Evolutionary conservation across 23 tunicate genomes (phyloP), one percentile per base, ranked within the genome.

Genomic region (Styela clava): DNA sequence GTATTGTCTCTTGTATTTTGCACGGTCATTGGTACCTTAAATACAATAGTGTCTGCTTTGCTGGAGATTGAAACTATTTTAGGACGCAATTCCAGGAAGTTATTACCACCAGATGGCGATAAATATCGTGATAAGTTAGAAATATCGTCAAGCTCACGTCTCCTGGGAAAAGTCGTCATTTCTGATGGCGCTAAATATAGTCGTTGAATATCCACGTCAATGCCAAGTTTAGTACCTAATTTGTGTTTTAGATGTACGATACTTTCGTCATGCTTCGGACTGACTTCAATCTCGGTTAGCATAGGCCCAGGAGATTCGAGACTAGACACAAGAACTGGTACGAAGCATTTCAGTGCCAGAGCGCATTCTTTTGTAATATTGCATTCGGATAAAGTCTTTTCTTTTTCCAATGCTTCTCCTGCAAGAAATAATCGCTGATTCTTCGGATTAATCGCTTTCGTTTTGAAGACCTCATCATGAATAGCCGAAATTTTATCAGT

Each of bases 301-400:
- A 91, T 83, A 3, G 90, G 90, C 2, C 97, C 97, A 30, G 97
- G 97, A 27, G 86, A 76, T 56, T 62, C 24, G n/a, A 74, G 79
- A n/a, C 86, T 68, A 2, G 97, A 91, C 56, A 91, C 71, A 28
- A 85, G 61, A 18, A 91, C 51, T 0, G 87, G 80, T 2, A 86
- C 24, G 69, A 76, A 83, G 36, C 77, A 86, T 3, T 88, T 85
- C 18, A 91, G 68, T 2, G 52, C 61, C 2, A 91, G 52, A 34
- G 32, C 21, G 62, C 87, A 86, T 12, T 76, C 65, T n/a, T 20
- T 52, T 36, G 35, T 44, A 22, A 76, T 52, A 12, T 52, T 16
- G 68, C 86, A 91, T 3, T 91, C 81, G 24, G 72, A 74, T 69
- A 91, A 64, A 20, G 73, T 52, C 34, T 34, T 37, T 26, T 26